These are phyloP conservation scores for Plectropomus leopardus DNA, from an alignment of 2,113 vertebrate genomes.

Conservation along the genomic window DNA sequence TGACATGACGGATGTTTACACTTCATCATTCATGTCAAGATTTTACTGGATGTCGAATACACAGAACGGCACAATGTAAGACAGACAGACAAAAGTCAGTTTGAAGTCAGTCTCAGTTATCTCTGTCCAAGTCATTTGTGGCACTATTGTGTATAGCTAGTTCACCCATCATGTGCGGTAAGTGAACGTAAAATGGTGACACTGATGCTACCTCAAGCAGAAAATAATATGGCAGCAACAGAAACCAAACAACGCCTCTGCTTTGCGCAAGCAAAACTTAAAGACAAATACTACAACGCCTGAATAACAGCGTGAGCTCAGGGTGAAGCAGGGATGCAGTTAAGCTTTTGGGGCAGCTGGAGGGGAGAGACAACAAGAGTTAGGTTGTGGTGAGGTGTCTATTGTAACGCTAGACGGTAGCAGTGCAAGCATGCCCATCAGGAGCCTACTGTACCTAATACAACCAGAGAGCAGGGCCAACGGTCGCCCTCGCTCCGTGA, in stretches of 20 bases:
- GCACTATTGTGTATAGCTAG: slow-evolving; percentile 34
- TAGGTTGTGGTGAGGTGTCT: slow-evolving; percentile 40
- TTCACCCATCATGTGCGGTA: slow-evolving; percentile 30
- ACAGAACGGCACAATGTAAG: slow-evolving; percentile 68
- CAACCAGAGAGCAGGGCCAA: slow-evolving; percentile 92
- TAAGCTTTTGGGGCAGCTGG: slow-evolving; percentile 48
- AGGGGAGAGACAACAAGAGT: slow-evolving; percentile 29
- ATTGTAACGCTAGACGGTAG: slow-evolving; percentile 37
- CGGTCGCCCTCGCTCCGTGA: slow-evolving; percentile 92
- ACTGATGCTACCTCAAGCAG: slow-evolving; percentile 58
- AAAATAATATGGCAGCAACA: slow-evolving; percentile 57
- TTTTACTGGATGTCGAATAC: slow-evolving; percentile 61
- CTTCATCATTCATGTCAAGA: slow-evolving; percentile 42
- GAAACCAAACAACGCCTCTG: slow-evolving; percentile 42
- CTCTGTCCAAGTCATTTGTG: slow-evolving; percentile 83
- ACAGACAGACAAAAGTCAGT: slow-evolving; percentile 77
- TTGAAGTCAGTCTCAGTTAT: slow-evolving; percentile 84
- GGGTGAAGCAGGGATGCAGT: slow-evolving; percentile 68
- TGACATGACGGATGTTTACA: slow-evolving; percentile 53
- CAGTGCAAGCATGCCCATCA: slow-evolving; percentile 70
- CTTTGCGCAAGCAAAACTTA: slow-evolving; percentile 63
- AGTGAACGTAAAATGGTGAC: slow-evolving; percentile 49
- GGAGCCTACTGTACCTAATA: slow-evolving; percentile 90
- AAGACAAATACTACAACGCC: slow-evolving; percentile 39
- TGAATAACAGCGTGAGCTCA: slow-evolving; percentile 20